These are phyloP conservation scores for Lasioglossum oenotherae DNA, from an alignment of 2,888 invertebrate genomes.

Conservation along the genomic window DNA sequence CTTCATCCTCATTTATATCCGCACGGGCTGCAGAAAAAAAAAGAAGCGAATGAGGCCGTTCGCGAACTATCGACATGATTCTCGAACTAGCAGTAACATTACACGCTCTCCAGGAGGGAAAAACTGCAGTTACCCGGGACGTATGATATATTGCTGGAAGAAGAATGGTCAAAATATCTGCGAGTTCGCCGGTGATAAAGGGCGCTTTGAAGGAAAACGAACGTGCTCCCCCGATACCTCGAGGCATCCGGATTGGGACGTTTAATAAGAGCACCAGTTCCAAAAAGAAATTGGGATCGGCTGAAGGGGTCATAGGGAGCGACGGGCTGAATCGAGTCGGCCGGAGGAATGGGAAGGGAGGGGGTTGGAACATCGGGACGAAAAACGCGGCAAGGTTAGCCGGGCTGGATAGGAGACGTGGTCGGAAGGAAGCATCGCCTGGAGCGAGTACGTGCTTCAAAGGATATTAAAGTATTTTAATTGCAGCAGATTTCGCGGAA, in stretches of 20 bases:
- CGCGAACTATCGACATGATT: slow-evolving; percentile 23
- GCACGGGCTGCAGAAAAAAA: too few relatives aligned
- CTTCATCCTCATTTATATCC: slow-evolving; percentile 1
- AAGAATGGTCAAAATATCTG: slow-evolving; percentile 63
- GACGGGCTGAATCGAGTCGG: slow-evolving; percentile 36
- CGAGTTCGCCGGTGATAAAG: slow-evolving; percentile 55
- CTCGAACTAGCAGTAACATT: slow-evolving; percentile 36
- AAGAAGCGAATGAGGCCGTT: not conserved
- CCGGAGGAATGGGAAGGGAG: not conserved
- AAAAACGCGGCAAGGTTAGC: slow-evolving; percentile 35
- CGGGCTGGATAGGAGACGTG: slow-evolving; percentile 42
- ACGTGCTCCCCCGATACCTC: slow-evolving; percentile 66
- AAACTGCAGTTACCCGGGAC: slow-evolving; percentile 41
- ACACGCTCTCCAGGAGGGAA: slow-evolving; percentile 19
- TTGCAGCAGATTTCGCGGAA: slow-evolving; percentile 75
- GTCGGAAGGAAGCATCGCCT: slow-evolving; percentile 62
- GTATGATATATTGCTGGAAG: slow-evolving; percentile 51
- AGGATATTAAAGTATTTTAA: slow-evolving; percentile 79
- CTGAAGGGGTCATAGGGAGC: not conserved
- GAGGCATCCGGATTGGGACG: slow-evolving; percentile 63
- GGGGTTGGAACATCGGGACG: slow-evolving; percentile 32
- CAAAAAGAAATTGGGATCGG: slow-evolving; percentile 66
- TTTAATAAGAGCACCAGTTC: slow-evolving; percentile 68
- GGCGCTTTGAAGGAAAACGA: slow-evolving; percentile 64
- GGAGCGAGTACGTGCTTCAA: slow-evolving; percentile 71